A percentile compares a stretch with the other conserved stretches of the same genome.
Evolutionary conservation across 2,888 invertebrate genomes (phyloP).

Genomic region (Rhorus exstirpatorius): DNA sequence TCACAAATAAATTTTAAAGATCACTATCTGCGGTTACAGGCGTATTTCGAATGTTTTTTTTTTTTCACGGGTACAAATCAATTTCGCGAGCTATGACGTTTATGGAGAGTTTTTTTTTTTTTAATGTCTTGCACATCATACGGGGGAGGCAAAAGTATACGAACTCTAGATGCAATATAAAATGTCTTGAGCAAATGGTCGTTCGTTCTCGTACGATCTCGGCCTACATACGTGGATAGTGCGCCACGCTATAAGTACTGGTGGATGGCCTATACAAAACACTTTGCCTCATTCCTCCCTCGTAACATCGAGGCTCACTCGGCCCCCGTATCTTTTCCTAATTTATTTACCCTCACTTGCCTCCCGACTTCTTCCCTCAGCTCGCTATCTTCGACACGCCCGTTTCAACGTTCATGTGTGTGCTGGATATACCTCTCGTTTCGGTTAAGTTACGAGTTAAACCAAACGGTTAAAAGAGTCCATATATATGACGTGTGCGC

Average conservation of each 20-base stretch:
- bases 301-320: constrained; percentile 54
- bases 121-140: constrained; percentile 26
- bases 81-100: constrained; percentile 13
- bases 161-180: constrained; percentile 30
- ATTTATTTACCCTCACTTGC: constrained; percentile 72
- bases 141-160: constrained; percentile 43
- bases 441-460: constrained; percentile 55
- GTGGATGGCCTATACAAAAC: constrained; percentile 26
- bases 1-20: too few species aligned
- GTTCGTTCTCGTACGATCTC: constrained; percentile 43
- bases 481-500: not conserved
- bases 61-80: not conserved
- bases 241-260: constrained; percentile 3
- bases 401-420: constrained; percentile 49
- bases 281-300: constrained; percentile 20
- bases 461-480: constrained; percentile 45
- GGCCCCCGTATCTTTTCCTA: constrained; percentile 71
- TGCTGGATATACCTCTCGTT: constrained; percentile 53
- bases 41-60: not conserved
- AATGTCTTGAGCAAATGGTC: constrained; percentile 38
- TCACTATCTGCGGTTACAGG: too few species aligned
- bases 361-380: constrained; percentile 27
- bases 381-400: constrained; percentile 70
- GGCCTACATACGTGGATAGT: constrained; percentile 26
- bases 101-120: constrained; percentile 22